Conservation (phyloP, 2,888 invertebrate genomes). For the Oegoconia quadripuncta region DNA sequence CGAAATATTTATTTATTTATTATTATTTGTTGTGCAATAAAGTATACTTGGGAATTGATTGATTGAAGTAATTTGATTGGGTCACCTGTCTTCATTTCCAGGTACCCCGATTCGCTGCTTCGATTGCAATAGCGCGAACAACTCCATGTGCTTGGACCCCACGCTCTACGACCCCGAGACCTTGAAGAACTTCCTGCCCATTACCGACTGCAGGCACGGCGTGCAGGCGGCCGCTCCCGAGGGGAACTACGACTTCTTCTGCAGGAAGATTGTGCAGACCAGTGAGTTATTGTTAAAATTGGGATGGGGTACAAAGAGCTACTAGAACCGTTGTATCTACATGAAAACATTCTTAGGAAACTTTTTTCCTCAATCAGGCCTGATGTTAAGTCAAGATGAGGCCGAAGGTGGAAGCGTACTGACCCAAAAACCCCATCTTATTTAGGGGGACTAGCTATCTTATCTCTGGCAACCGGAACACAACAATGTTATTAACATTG, state of each 20-base stretch:
- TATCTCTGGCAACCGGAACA: no score
- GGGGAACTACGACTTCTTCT: constrained; percentile 71
- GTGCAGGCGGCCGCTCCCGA: constrained; percentile 26
- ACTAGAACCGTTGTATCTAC: no score
- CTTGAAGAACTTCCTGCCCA: constrained; percentile 55
- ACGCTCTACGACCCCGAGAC: constrained; percentile 62
- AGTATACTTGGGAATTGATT: no score
- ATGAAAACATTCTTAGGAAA: no score
- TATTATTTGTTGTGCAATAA: no score
- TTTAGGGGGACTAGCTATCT: no score
- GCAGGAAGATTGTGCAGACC: constrained; percentile 84
- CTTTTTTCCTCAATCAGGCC: no score
- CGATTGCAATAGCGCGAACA: constrained; percentile 85
- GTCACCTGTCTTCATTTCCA: constrained; percentile 29
- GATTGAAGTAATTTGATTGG: background rate
- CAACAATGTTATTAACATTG: no score
- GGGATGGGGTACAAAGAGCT: background rate
- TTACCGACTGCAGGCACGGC: constrained; percentile 59
- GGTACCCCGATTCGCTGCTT: constrained; percentile 81
- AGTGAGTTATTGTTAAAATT: constrained; percentile 62
- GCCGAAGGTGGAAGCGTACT: no score
- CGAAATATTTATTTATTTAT: no score
- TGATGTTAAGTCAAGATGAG: no score
- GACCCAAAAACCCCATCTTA: no score
- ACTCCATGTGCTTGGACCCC: constrained; percentile 82